Percentiles rank a stretch among this genome's conserved stretches.
Evolutionary conservation across 2,797 vertebrate species (phyloP).

Genomic region (Sebastes flavidus): DNA sequence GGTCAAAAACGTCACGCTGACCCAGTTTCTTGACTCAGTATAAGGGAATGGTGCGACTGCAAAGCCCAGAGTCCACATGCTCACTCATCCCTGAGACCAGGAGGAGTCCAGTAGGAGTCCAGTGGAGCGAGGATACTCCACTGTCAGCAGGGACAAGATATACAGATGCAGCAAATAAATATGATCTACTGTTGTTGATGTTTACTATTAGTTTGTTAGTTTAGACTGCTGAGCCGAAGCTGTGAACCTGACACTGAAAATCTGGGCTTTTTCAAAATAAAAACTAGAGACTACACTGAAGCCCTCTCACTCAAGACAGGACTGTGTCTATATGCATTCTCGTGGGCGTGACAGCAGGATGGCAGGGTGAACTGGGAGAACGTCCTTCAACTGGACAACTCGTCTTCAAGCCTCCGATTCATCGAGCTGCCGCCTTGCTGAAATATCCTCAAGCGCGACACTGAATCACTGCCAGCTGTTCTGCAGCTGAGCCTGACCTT

Average conservation of each 20-base stretch:
- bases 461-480: constrained; percentile 9
- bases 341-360: neutral
- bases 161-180: neutral
- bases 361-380: neutral
- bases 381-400: neutral
- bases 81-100: constrained; percentile 11
- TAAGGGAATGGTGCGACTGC: neutral
- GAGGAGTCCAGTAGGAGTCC: neutral
- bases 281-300: neutral
- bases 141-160: constrained; percentile 26
- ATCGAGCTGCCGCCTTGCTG: neutral
- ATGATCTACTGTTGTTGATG: neutral
- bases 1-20: neutral
- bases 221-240: neutral
- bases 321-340: neutral
- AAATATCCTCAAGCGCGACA: neutral
- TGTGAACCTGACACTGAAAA: neutral
- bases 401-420: neutral
- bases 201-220: neutral
- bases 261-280: neutral
- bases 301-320: neutral
- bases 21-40: neutral
- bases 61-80: neutral
- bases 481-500: constrained; percentile 16
- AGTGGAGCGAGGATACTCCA: neutral